Percentiles rank a stretch among this genome's conserved stretches.
phyloP scores from a whole-genome alignment of 1,140 invertebrate species.

The fruit fly (Drosophila melanogaster) region DNA sequence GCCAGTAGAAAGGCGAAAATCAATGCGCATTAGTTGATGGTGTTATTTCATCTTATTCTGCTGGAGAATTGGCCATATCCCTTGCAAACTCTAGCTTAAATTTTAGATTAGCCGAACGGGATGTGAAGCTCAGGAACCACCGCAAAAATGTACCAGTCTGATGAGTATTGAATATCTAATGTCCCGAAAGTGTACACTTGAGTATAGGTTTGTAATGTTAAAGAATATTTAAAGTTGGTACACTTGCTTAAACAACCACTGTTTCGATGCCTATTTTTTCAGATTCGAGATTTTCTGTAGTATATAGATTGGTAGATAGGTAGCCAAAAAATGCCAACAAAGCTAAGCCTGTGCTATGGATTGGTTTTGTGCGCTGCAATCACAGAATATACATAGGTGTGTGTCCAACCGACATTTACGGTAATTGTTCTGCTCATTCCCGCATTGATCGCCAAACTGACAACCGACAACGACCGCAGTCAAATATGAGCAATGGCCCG shows the following conservation, averaged over 20 bases:
- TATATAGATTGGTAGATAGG: too few species aligned
- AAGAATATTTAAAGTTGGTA: too few species aligned
- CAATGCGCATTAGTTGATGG: conserved; percentile 76
- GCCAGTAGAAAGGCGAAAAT: conserved; percentile 73
- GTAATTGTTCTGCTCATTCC: conserved; percentile 53
- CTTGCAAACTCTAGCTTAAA: not conserved
- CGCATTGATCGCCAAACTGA: conserved; percentile 45
- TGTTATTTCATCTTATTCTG: conserved; percentile 66
- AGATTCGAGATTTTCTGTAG: too few species aligned
- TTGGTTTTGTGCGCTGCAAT: conserved; percentile 2
- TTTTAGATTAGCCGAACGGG: conserved; percentile 44
- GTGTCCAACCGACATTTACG: conserved; percentile 9
- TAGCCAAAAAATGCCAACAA: conserved; percentile 5
- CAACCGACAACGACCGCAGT: conserved; percentile 46
- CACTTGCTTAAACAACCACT: too few species aligned
- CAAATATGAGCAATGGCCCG: conserved; percentile 40
- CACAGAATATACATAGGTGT: conserved; percentile 11
- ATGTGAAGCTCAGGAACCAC: conserved; percentile 4
- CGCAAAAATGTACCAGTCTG: not conserved
- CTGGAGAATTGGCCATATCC: conserved; percentile 17
- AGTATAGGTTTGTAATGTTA: too few species aligned
- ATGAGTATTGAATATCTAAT: not conserved
- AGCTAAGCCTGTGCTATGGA: conserved; percentile 1
- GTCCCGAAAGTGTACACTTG: not conserved
- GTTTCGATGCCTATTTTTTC: too few species aligned